phyloP scores from a whole-genome alignment of 1,140 invertebrate species.

The Lerema accius region DNA sequence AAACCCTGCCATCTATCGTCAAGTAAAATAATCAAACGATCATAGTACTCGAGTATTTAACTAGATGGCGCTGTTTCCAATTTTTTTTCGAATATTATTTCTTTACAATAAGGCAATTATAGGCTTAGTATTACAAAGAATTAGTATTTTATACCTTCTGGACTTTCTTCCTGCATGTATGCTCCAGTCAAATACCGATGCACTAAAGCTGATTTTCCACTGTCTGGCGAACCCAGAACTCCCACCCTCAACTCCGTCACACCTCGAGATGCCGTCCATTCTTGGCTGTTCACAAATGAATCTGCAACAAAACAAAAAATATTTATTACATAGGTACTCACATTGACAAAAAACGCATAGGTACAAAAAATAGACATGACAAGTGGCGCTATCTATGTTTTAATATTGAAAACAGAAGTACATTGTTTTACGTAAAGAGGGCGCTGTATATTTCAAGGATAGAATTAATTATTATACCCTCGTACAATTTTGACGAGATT shows the following conservation, averaged over 20 bases:
- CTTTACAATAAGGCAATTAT: no score
- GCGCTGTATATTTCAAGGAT: background rate
- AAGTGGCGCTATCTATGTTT: conserved; percentile 25
- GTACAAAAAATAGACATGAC: no score
- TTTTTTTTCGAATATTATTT: background rate
- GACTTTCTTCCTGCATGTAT: conserved; percentile 99
- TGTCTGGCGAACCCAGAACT: conserved; percentile 96
- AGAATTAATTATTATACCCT: no score
- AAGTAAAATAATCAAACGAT: background rate
- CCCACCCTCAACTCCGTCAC: conserved; percentile 98
- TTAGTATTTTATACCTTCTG: conserved; percentile 86
- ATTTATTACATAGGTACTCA: no score
- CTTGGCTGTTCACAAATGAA: conserved; percentile 99
- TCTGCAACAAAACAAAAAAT: conserved; percentile 86
- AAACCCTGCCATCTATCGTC: background rate
- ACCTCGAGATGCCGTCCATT: conserved; percentile 97
- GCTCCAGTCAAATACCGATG: conserved; percentile 98
- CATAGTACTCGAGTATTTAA: background rate
- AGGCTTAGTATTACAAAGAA: conserved; percentile 5
- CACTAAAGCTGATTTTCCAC: conserved; percentile 98
- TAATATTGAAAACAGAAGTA: background rate
- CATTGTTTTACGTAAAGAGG: background rate
- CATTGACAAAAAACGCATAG: no score
- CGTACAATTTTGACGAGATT: no score
- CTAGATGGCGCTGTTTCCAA: conserved; percentile 2